Conservation (phyloP, 2,888 invertebrate genomes). For the Diogma glabrata region DNA sequence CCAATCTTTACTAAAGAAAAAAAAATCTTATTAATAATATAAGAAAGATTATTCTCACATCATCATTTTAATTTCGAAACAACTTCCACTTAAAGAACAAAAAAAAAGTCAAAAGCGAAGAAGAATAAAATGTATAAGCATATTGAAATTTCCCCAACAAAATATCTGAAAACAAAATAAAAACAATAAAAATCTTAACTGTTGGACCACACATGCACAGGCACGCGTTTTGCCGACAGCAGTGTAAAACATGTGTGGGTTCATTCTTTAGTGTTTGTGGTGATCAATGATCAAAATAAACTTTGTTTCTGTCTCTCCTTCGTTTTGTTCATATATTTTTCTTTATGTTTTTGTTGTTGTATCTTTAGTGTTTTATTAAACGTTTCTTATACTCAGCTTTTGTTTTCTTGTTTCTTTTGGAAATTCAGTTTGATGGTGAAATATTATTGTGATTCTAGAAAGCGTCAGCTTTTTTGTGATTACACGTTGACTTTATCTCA, state of each 20-base stretch:
- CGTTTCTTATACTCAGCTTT: too few species aligned
- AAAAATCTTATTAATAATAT: too few species aligned
- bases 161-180: neutral
- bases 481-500: too few species aligned
- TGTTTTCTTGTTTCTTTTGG: too few species aligned
- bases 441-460: too few species aligned
- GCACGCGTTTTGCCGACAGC: conserved; percentile 36
- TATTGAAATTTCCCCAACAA: conserved; percentile 7
- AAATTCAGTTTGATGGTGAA: too few species aligned
- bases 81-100: neutral
- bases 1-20: too few species aligned
- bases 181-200: conserved; percentile 1
- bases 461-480: too few species aligned
- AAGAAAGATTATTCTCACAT: conserved; percentile 8
- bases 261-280: conserved; percentile 18
- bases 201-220: conserved; percentile 38
- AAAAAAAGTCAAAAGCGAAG: neutral
- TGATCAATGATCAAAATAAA: conserved; percentile 14
- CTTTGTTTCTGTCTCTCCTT: neutral
- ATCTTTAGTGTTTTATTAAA: too few species aligned
- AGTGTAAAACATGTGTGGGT: conserved; percentile 5
- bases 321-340: neutral
- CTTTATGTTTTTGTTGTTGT: too few species aligned
- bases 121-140: neutral
- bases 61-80: conserved; percentile 7